Percentiles rank a stretch among this genome's conserved stretches.
Evolutionary conservation across 2,113 vertebrate species (phyloP).

Genomic region (Andinoacara biseriatus): DNA sequence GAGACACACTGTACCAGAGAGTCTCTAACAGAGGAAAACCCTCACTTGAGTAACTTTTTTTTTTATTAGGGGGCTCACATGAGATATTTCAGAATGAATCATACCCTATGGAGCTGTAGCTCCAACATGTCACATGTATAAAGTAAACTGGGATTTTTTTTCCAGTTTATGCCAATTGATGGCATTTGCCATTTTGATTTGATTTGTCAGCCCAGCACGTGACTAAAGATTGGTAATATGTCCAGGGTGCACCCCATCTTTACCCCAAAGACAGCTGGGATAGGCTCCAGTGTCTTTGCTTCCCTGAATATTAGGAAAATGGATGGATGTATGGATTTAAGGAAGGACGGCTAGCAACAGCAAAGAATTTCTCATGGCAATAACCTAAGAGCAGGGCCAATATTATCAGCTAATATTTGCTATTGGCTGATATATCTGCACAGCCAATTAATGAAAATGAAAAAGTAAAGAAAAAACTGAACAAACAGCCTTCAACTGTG

Average conservation of each 20-base stretch:
- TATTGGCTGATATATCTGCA: background rate
- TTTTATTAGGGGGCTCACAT: background rate
- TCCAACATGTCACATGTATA: too few species aligned
- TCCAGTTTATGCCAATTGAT: too few species aligned
- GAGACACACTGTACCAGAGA: background rate
- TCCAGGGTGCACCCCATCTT: background rate
- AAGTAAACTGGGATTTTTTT: too few species aligned
- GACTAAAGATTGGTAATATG: background rate
- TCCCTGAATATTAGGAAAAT: too few species aligned
- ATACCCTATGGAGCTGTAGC: background rate
- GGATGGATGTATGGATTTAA: background rate
- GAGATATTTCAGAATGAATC: background rate
- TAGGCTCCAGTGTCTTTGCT: too few species aligned
- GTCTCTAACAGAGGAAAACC: background rate
- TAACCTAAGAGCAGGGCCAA: background rate
- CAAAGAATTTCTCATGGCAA: background rate
- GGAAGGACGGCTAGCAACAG: background rate
- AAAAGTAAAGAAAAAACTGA: background rate
- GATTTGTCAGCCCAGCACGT: background rate
- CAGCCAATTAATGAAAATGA: background rate
- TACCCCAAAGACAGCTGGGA: too few species aligned
- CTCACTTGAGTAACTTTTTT: background rate
- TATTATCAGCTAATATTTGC: background rate
- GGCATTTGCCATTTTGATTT: too few species aligned
- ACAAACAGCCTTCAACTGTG: background rate